A percentile compares a stretch with the other conserved stretches of the same genome.
phyloP scores from a whole-genome alignment of 2,113 vertebrate species.

The Antechinus stuartii region DNA sequence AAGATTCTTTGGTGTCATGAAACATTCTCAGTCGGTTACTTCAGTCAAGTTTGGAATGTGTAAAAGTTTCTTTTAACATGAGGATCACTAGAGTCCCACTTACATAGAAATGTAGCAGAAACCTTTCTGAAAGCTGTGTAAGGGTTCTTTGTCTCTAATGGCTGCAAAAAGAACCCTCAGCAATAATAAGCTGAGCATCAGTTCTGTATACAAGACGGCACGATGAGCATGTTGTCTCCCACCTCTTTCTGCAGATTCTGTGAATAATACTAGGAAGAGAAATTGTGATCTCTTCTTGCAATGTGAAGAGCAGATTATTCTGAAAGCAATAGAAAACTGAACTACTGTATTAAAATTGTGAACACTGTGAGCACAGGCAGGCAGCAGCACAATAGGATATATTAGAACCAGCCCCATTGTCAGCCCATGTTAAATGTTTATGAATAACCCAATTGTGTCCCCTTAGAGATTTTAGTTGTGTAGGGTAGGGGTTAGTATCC shows the following conservation, averaged over 20 bases:
- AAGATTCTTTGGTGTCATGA: background rate
- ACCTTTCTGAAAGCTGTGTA: background rate
- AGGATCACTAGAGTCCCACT: background rate
- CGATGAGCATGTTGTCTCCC: background rate
- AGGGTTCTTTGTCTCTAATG: background rate
- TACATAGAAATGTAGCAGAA: background rate
- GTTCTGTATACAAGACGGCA: background rate
- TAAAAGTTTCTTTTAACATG: background rate
- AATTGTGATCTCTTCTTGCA: background rate
- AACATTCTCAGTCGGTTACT: background rate
- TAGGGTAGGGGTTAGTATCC: background rate
- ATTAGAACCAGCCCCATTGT: background rate
- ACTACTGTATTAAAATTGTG: slow-evolving; percentile 29
- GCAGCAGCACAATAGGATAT: background rate
- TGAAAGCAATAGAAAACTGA: slow-evolving; percentile 23
- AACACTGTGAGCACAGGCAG: slow-evolving; percentile 50
- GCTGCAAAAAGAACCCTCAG: background rate
- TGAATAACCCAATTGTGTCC: background rate
- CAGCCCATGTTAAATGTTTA: background rate
- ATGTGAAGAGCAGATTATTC: background rate
- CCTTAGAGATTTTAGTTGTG: background rate
- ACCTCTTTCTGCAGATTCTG: background rate
- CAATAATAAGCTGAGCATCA: background rate
- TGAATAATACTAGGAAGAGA: background rate
- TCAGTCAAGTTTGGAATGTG: background rate